phyloP scores from a whole-genome alignment of 2,113 vertebrate species.

The Python bivittatus region DNA sequence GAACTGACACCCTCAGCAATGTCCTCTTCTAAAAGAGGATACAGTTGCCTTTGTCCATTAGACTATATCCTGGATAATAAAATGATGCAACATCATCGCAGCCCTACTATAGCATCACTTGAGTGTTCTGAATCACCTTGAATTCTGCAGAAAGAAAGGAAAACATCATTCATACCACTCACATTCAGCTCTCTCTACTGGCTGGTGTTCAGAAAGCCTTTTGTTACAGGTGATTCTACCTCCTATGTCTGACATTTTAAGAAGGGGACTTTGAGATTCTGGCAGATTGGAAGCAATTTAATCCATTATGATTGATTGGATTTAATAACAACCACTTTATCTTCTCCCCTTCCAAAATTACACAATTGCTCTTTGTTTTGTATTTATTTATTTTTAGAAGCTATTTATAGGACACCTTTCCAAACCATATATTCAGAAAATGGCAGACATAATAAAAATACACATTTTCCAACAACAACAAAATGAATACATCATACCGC shows the following conservation, averaged over 20 bases:
- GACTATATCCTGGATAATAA: constrained; percentile 16
- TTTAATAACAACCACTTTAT: not conserved
- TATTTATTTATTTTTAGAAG: not conserved
- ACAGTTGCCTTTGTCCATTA: constrained; percentile 14
- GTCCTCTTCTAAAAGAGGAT: constrained; percentile 9
- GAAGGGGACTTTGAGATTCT: not conserved
- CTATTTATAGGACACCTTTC: not conserved
- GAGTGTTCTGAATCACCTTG: constrained; percentile 14
- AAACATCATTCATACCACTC: not conserved
- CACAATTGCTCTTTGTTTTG: not conserved
- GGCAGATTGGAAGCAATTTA: not conserved
- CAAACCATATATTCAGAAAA: no score
- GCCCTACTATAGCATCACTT: not conserved
- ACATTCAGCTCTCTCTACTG: not conserved
- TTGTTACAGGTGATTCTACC: not conserved
- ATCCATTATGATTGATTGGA: not conserved
- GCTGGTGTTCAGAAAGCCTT: not conserved
- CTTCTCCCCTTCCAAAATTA: not conserved
- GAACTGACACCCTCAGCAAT: constrained; percentile 14
- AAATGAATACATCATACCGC: not conserved
- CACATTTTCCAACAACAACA: not conserved
- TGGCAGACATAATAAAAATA: not conserved
- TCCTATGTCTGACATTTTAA: no score
- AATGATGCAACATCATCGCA: not conserved
- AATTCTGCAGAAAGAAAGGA: not conserved